Evolutionary conservation across 1,140 invertebrate species (phyloP).

Genomic region (Euschistus heros): DNA sequence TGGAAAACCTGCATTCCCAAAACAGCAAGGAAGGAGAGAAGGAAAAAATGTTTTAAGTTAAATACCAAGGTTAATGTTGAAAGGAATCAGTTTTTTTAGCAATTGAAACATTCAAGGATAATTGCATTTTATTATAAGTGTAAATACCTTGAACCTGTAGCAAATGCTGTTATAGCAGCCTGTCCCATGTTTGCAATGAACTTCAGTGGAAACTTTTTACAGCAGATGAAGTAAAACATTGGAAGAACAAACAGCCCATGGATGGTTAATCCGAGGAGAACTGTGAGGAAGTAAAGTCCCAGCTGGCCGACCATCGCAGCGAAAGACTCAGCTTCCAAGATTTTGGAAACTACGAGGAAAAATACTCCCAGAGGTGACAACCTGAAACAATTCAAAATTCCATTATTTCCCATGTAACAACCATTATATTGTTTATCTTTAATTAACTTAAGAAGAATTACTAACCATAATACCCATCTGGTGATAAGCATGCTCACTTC

Average conservation of each 20-base stretch:
- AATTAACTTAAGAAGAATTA: background rate
- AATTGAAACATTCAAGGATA: too few species aligned
- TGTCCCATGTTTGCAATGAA: conserved; percentile 75
- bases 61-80: too few species aligned
- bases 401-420: too few species aligned
- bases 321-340: conserved; percentile 68
- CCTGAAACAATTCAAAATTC: conserved; percentile 36
- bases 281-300: conserved; percentile 84
- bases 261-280: conserved; percentile 74
- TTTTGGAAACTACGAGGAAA: conserved; percentile 68
- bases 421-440: too few species aligned
- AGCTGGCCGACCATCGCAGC: conserved; percentile 59
- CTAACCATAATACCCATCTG: conserved; percentile 54
- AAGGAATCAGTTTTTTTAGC: too few species aligned
- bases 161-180: conserved; percentile 81
- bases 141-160: conserved; percentile 87
- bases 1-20: too few species aligned
- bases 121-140: too few species aligned
- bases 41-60: too few species aligned
- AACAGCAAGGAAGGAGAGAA: too few species aligned
- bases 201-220: conserved; percentile 65
- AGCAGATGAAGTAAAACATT: conserved; percentile 66
- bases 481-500: conserved; percentile 63
- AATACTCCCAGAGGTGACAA: conserved; percentile 72
- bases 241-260: conserved; percentile 85